phyloP scores from a whole-genome alignment of 1,140 invertebrate species.

The Drosophila nasuta region DNA sequence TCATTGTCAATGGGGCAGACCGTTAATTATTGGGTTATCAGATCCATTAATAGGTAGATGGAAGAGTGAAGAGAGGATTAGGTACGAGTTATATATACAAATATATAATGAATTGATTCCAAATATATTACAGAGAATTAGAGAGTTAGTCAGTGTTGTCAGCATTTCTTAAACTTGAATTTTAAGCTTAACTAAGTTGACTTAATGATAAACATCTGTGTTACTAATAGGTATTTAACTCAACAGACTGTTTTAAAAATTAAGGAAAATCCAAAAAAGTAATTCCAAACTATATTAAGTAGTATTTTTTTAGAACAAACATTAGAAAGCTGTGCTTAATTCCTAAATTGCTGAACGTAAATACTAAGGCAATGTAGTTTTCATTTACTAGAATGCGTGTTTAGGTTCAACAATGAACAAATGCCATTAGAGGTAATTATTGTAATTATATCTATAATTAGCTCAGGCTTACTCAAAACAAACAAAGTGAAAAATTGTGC shows the following conservation, averaged over 20 bases:
- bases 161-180: not conserved
- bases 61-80: not conserved
- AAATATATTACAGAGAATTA: conserved; percentile 1
- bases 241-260: too few species aligned
- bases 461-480: not conserved
- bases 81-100: not conserved
- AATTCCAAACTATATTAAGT: not conserved
- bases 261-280: too few species aligned
- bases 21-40: conserved; percentile 14
- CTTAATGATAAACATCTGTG: too few species aligned
- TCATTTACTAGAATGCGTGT: not conserved
- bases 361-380: not conserved
- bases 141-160: not conserved
- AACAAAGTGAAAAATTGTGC: not conserved
- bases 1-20: conserved; percentile 24
- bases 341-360: not conserved
- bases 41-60: conserved; percentile 10
- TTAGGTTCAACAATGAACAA: conserved; percentile 1
- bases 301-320: not conserved
- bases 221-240: too few species aligned
- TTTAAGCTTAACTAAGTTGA: not conserved
- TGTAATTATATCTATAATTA: not conserved
- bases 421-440: conserved; percentile 5
- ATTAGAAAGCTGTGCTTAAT: not conserved
- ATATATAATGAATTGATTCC: not conserved